These are phyloP conservation scores for Galaxea fascicularis DNA, from an alignment of 92 coral and sea anemone genomes.

Conservation along the genomic window DNA sequence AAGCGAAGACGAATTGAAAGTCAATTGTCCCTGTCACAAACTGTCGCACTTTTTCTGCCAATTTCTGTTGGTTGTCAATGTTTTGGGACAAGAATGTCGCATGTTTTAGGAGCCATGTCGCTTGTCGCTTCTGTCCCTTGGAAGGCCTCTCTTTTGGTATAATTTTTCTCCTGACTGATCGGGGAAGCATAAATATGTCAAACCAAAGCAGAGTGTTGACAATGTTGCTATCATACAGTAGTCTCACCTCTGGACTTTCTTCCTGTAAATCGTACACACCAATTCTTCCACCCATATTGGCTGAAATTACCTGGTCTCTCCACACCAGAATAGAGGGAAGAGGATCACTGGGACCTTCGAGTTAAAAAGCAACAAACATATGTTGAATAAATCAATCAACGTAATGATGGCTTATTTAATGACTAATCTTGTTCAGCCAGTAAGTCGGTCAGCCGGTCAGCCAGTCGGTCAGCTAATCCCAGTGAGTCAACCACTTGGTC, in stretches of 20 bases:
- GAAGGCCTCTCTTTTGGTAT: no score
- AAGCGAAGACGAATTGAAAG: no score
- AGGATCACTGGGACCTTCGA: constrained; percentile 80
- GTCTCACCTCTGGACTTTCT: constrained; percentile 66
- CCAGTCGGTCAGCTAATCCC: not conserved
- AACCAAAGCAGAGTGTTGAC: no score
- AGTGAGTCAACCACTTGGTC: not conserved
- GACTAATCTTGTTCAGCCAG: not conserved
- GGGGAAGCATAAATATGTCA: no score
- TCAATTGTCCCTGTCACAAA: no score
- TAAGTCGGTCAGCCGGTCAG: not conserved
- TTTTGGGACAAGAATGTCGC: no score
- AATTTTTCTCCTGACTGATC: not conserved
- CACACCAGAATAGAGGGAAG: constrained; percentile 69
- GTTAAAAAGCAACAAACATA: not conserved
- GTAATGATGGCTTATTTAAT: no score
- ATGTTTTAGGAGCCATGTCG: no score
- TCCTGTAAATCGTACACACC: constrained; percentile 80
- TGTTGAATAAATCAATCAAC: not conserved
- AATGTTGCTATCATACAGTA: not conserved
- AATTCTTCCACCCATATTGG: constrained; percentile 80
- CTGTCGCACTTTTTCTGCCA: no score
- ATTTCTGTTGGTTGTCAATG: no score
- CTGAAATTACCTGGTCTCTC: constrained; percentile 83
- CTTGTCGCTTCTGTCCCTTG: no score